Conservation (phyloP, 2,888 invertebrate genomes). For the Reticulitermes lucifugus region DNA sequence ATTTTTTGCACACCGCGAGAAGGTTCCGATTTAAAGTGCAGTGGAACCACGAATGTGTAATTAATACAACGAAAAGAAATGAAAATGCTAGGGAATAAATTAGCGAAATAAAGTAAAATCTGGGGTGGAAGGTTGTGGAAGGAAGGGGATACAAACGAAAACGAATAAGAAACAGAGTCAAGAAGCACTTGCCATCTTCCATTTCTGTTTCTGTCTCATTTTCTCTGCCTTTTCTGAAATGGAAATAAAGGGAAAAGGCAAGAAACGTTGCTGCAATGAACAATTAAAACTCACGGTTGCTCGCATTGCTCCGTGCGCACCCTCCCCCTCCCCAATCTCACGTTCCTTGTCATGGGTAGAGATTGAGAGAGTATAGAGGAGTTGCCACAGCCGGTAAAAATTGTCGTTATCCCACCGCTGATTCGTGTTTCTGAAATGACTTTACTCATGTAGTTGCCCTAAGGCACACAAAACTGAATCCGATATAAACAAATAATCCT, state of each 20-base stretch:
- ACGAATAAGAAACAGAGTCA: neutral
- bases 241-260: neutral
- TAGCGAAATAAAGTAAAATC: neutral
- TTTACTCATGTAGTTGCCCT: too few relatives aligned
- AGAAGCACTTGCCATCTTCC: neutral
- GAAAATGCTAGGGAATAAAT: neutral
- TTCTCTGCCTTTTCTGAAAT: neutral
- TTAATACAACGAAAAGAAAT: neutral
- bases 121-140: neutral
- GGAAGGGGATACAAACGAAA: neutral
- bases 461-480: too few relatives aligned
- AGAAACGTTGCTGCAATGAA: neutral
- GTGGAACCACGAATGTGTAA: neutral
- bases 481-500: too few relatives aligned
- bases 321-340: too few relatives aligned
- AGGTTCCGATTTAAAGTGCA: neutral
- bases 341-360: neutral
- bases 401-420: neutral
- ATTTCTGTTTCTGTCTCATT: neutral
- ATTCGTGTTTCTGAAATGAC: too few relatives aligned
- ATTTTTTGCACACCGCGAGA: neutral
- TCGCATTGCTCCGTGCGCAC: neutral
- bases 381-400: neutral
- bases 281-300: neutral
- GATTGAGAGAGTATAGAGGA: neutral